These are phyloP conservation scores for Ellobium chinense DNA, from an alignment of 2,888 invertebrate species.

Conservation along the genomic window DNA sequence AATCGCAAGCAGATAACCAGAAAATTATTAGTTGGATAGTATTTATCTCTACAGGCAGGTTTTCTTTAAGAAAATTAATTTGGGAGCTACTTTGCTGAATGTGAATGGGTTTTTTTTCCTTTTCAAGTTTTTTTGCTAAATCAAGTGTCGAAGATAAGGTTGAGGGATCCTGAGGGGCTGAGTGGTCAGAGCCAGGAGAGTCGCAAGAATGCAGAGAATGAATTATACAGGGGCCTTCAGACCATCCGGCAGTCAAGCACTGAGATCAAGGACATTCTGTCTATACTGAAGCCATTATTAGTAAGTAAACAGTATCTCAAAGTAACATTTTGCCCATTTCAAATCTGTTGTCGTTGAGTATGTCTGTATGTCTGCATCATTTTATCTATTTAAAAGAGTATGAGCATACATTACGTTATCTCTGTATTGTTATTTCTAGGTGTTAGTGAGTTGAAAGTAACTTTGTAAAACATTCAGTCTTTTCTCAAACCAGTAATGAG, in stretches of 20 bases:
- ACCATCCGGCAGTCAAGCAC: slow-evolving; percentile 58
- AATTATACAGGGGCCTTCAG: slow-evolving; percentile 50
- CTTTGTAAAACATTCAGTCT: too few relatives aligned
- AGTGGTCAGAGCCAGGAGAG: slow-evolving; percentile 21
- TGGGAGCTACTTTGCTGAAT: too few relatives aligned
- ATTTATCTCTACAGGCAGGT: background rate
- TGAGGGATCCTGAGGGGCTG: slow-evolving; percentile 21
- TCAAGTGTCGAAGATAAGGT: slow-evolving; percentile 46
- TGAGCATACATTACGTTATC: too few relatives aligned
- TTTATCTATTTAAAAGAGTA: too few relatives aligned
- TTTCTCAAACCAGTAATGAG: too few relatives aligned
- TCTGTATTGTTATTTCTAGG: too few relatives aligned
- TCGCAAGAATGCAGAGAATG: slow-evolving; percentile 48
- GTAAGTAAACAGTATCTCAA: too few relatives aligned
- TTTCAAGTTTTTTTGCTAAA: slow-evolving; percentile 45
- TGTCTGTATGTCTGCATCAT: too few relatives aligned
- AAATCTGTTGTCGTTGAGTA: too few relatives aligned
- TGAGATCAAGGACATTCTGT: slow-evolving; percentile 66
- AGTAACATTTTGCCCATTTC: too few relatives aligned
- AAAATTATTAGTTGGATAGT: background rate
- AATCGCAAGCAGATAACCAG: too few relatives aligned
- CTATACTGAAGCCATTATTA: slow-evolving; percentile 57
- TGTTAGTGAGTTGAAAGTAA: too few relatives aligned
- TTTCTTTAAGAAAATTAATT: background rate
- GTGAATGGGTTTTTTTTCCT: background rate